phyloP scores from a whole-genome alignment of 2,888 invertebrate genomes.

The Ophraella communa region DNA sequence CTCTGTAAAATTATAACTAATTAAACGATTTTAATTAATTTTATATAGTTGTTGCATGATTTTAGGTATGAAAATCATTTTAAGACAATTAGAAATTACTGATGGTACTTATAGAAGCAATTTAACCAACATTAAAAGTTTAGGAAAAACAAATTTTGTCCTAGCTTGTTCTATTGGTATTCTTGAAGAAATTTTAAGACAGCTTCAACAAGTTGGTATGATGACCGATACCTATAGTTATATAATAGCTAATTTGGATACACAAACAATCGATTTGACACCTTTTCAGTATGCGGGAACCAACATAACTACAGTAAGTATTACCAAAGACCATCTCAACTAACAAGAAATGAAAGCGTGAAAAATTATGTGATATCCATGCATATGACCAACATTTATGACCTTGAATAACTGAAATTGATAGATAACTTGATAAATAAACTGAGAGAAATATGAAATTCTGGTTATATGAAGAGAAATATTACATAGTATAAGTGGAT shows the following conservation, averaged over 20 bases:
- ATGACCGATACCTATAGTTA: slow-evolving; percentile 65
- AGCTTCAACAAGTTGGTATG: slow-evolving; percentile 68
- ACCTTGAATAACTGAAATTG: too few species aligned
- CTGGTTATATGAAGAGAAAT: too few species aligned
- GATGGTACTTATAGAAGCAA: slow-evolving; percentile 48
- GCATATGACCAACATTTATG: too few species aligned
- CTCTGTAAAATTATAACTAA: too few species aligned
- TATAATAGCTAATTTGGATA: slow-evolving; percentile 66
- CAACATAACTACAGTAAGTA: slow-evolving; percentile 65
- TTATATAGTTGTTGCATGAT: not conserved
- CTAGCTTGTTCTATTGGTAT: slow-evolving; percentile 62
- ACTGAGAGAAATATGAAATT: too few species aligned
- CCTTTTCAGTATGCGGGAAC: slow-evolving; percentile 66
- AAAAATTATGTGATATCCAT: too few species aligned
- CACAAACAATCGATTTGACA: slow-evolving; percentile 65
- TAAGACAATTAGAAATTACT: slow-evolving; percentile 66
- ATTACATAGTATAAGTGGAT: too few species aligned
- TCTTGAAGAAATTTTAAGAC: slow-evolving; percentile 60
- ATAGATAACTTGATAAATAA: too few species aligned
- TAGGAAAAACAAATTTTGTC: slow-evolving; percentile 61
- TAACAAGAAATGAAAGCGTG: too few species aligned
- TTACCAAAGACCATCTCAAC: too few species aligned
- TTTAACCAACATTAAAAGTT: slow-evolving; percentile 59
- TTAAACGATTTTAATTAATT: not conserved
- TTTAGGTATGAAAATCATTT: slow-evolving; percentile 56